Conservation (phyloP, 2,888 invertebrate species). For the Tiphia femorata region DNA sequence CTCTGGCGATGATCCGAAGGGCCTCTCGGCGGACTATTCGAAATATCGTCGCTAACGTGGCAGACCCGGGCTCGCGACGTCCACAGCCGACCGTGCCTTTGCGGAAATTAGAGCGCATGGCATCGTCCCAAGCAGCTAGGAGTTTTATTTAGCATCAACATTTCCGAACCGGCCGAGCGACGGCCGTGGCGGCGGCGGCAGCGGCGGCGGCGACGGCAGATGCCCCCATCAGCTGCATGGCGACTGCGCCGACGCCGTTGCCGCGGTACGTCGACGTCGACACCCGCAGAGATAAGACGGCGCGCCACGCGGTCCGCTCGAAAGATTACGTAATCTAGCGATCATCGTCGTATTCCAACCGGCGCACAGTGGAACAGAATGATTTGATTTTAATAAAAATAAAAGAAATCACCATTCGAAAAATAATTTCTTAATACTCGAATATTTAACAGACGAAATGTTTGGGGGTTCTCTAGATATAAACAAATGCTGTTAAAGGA, state of each 20-base stretch:
- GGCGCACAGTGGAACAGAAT: too few relatives aligned
- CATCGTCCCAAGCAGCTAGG: conserved; percentile 64
- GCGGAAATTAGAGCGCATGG: conserved; percentile 67
- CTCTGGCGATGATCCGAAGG: not conserved
- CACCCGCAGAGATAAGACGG: too few relatives aligned
- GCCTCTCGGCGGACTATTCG: conserved; percentile 26
- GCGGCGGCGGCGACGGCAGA: not conserved
- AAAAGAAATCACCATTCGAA: too few relatives aligned
- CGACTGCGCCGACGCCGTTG: not conserved
- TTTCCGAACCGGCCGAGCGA: conserved; percentile 45
- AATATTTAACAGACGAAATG: too few relatives aligned
- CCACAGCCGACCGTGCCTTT: conserved; percentile 46
- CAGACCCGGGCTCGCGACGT: conserved; percentile 39
- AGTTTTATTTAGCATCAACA: conserved; percentile 68
- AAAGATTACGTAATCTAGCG: not conserved
- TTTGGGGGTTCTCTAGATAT: too few relatives aligned
- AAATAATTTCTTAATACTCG: too few relatives aligned
- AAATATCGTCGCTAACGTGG: conserved; percentile 31
- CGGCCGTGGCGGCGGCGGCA: conserved; percentile 4
- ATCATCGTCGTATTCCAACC: too few relatives aligned
- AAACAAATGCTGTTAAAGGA: too few relatives aligned
- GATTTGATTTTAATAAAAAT: too few relatives aligned
- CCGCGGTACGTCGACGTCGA: not conserved
- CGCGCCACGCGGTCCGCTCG: conserved; percentile 1
- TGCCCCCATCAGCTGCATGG: not conserved